A percentile compares a stretch with the other conserved stretches of the same genome.
Evolutionary conservation across 2,113 vertebrate genomes (phyloP).

Genomic region (Nymphicus hollandicus): DNA sequence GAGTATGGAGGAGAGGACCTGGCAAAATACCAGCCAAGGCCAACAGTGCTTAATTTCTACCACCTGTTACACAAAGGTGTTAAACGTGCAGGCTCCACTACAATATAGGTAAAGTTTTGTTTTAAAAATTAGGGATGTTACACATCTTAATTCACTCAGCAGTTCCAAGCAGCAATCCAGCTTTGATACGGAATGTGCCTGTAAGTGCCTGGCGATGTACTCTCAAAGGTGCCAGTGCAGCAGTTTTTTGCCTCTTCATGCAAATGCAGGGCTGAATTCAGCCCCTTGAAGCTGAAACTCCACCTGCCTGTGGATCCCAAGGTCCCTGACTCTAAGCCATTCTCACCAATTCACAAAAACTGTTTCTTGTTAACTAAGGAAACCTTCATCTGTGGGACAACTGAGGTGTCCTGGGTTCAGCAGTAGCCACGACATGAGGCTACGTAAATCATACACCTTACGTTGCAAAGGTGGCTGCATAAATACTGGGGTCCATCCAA

Average conservation of each 20-base stretch:
- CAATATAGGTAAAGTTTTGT: not conserved
- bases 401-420: no score
- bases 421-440: no score
- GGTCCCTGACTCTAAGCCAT: not conserved
- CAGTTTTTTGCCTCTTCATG: not conserved
- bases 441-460: not conserved
- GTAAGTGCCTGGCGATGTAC: rapidly evolving
- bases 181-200: not conserved
- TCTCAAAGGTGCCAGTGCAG: not conserved
- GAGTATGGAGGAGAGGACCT: not conserved
- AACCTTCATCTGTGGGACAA: not conserved
- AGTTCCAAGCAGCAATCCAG: not conserved
- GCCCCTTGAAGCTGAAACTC: not conserved
- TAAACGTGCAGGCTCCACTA: not conserved
- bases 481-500: not conserved
- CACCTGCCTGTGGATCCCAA: not conserved
- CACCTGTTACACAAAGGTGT: not conserved
- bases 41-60: not conserved
- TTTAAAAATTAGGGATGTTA: not conserved
- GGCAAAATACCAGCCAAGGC: not conserved
- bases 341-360: not conserved
- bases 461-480: not conserved
- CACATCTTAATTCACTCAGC: not conserved
- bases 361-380: not conserved
- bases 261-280: not conserved